Evolutionary conservation across 2,888 invertebrate species (phyloP), one percentile per base, ranked within the genome.

Genomic region (Mantis religiosa): DNA sequence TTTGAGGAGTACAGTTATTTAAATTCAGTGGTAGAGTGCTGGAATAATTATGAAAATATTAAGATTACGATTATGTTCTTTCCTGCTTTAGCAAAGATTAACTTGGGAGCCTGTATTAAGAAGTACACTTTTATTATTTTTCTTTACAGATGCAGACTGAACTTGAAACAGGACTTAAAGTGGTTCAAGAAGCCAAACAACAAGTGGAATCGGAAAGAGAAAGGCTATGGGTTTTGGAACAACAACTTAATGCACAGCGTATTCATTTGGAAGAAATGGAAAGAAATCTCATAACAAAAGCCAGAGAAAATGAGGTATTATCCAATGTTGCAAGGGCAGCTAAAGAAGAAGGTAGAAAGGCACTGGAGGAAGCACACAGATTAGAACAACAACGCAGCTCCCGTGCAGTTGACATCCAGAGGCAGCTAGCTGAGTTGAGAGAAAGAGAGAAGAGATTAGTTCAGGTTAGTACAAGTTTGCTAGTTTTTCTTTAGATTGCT

Each of bases 361-460:
- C 94, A 1, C 93, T 93, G 28, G 90, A 91, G 6, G 93, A 93
- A 89, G 92, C 93, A 0, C 92, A 91, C 90, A 89, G 90, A 54
- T 90, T 92, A 12, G 92, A 95, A 91, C 92, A 92, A 27, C 94
- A 94, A 91, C 95, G 95, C 91, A 95, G 95, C 91, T 95, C 95
- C 85, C 93, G 94, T 90, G 93, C 95, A 89, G 92, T 94, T 84
- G 93, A 95, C 85, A 93, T 95, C 81, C 95, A 95, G 92, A 94
- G 94, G 90, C 95, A 95, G 90, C 94, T 95, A 3, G 92, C 94
- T 4, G 94, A 95, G 1, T 91, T 95, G 28, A 94, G 94, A 28
- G 92, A 92, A 20, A 93, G 95, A 91, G 95, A 95, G 90, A 95
- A 95, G 91, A 95, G 95, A 91, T 93, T 95, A 82, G 95, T 95